A percentile compares a stretch with the other conserved stretches of the same genome.
These are phyloP conservation scores for Diaprepes abbreviatus DNA, from an alignment of 2,888 invertebrate genomes.

Conservation along the genomic window DNA sequence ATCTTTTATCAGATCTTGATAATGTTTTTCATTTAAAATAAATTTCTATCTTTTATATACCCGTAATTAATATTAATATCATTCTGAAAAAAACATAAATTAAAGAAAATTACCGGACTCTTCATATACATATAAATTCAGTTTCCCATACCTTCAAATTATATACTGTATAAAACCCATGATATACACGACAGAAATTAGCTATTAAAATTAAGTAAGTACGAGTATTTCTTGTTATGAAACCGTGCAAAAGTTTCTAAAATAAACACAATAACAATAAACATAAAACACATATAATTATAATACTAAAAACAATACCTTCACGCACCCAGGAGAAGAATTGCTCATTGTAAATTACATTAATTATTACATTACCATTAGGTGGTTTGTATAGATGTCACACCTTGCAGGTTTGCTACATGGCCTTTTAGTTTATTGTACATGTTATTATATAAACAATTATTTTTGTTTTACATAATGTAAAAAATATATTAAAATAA, in stretches of 20 bases:
- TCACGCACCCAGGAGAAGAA: slow-evolving; percentile 20
- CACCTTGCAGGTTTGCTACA: slow-evolving; percentile 6
- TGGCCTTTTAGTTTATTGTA: slow-evolving; percentile 13
- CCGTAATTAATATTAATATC: too few species aligned
- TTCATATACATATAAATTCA: too few species aligned
- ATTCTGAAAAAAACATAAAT: too few species aligned
- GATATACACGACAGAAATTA: slow-evolving; percentile 10
- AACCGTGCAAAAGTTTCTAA: slow-evolving; percentile 25
- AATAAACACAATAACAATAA: slow-evolving; percentile 26
- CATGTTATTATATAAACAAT: neutral
- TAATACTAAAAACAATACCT: slow-evolving; percentile 26
- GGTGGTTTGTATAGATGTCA: slow-evolving; percentile 16
- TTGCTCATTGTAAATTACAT: slow-evolving; percentile 17
- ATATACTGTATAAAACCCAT: neutral
- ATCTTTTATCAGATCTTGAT: too few species aligned
- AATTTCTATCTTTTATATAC: too few species aligned
- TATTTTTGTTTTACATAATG: neutral
- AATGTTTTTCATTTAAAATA: too few species aligned
- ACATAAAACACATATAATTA: slow-evolving; percentile 21
- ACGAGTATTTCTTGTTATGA: slow-evolving; percentile 19
- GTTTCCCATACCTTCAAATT: slow-evolving; percentile 10
- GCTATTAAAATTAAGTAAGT: slow-evolving; percentile 20
- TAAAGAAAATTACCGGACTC: too few species aligned
- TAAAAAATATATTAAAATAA: too few species aligned
- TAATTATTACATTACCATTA: slow-evolving; percentile 21